Evolutionary conservation across 2,797 vertebrate species (phyloP).

Genomic region (Pantherophis alleghaniensis): DNA sequence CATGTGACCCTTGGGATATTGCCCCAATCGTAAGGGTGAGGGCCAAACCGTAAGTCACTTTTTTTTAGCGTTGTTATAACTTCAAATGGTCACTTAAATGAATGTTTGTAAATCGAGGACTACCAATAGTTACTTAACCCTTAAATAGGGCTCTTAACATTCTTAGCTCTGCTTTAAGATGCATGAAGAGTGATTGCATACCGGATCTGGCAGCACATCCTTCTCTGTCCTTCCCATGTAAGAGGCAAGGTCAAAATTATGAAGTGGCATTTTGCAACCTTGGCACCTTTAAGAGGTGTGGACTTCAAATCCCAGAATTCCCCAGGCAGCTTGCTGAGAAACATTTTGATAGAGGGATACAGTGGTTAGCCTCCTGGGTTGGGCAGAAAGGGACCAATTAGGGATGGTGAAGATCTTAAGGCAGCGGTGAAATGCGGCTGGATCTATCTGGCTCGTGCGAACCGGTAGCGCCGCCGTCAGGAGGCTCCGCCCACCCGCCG

Average conservation of each 20-base stretch:
- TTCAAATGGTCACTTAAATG: neutral
- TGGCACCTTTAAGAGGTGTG: neutral
- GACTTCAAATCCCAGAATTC: neutral
- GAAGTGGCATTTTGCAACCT: neutral
- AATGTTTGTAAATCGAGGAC: neutral
- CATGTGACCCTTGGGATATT: neutral
- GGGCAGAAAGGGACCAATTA: neutral
- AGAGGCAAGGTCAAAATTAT: neutral
- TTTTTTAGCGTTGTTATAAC: neutral
- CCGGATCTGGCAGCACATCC: no score
- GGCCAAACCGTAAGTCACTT: neutral
- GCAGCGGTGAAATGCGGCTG: no score
- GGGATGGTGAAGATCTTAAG: no score
- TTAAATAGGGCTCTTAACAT: neutral
- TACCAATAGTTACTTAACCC: neutral
- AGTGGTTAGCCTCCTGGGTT: neutral
- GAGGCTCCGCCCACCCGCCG: no score
- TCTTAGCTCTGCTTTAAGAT: neutral
- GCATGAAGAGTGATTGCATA: neutral
- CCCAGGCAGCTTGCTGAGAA: neutral
- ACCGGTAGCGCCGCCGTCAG: no score
- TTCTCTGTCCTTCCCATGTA: neutral
- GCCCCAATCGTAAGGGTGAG: neutral
- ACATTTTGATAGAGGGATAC: neutral
- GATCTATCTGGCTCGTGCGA: no score